These are phyloP conservation scores for Pantelozetes paolii DNA, from an alignment of 2,888 invertebrate species.

Conservation along the genomic window DNA sequence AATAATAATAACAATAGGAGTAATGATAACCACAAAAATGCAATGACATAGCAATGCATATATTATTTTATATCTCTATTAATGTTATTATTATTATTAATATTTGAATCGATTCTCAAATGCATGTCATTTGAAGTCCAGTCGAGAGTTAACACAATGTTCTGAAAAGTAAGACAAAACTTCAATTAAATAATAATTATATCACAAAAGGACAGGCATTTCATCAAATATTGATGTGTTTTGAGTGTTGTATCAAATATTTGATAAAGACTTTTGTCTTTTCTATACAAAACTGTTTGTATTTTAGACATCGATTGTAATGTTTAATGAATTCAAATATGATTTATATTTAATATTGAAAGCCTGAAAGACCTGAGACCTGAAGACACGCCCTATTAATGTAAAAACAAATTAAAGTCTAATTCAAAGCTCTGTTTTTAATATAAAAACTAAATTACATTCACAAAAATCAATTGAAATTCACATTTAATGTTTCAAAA, in stretches of 20 bases:
- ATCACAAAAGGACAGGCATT: no score
- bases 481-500: no score
- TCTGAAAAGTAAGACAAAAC: not conserved
- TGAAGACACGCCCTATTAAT: constrained; percentile 25
- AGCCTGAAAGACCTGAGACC: no score
- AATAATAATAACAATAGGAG: no score
- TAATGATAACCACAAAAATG: not conserved
- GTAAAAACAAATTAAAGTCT: constrained; percentile 1
- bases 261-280: no score
- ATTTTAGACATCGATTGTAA: not conserved
- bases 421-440: no score
- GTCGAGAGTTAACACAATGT: not conserved
- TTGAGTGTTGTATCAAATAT: no score
- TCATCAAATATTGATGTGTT: no score
- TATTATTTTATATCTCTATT: not conserved
- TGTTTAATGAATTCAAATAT: not conserved
- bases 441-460: no score
- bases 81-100: constrained; percentile 5
- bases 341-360: constrained; percentile 16
- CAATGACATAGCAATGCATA: constrained; percentile 4
- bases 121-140: not conserved
- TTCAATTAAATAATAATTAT: no score
- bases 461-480: not conserved
- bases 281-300: not conserved
- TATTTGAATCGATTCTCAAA: constrained; percentile 19